Evolutionary conservation across 64 coral and sea anemone genomes (phyloP).

Genomic region (Actinia tenebrosa): DNA sequence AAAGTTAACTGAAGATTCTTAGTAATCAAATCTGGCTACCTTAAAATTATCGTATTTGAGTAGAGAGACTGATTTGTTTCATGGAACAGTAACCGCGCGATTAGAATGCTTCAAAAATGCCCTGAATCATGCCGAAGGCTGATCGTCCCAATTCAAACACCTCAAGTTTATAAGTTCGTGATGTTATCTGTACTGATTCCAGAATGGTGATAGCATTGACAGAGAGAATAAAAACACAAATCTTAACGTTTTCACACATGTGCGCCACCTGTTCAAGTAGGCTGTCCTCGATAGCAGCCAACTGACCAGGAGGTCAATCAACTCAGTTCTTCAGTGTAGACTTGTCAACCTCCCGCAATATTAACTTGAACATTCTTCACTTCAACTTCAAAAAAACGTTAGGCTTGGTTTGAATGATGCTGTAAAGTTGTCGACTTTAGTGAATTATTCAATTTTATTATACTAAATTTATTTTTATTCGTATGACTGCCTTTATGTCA

Average conservation of each 20-base stretch:
- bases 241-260: conserved; percentile 3
- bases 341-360: too few species aligned
- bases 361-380: background rate
- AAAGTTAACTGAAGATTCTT: too few species aligned
- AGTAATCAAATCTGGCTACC: too few species aligned
- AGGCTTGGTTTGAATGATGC: too few species aligned
- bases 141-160: background rate
- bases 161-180: background rate
- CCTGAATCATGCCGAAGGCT: background rate
- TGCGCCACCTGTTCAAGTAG: background rate
- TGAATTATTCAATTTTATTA: too few species aligned
- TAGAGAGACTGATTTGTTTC: too few species aligned
- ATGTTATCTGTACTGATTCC: background rate
- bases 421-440: too few species aligned
- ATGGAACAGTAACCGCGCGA: background rate
- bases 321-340: background rate
- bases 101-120: background rate
- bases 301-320: background rate
- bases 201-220: background rate
- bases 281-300: background rate
- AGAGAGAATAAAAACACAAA: background rate
- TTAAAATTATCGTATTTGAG: too few species aligned
- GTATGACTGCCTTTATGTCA: too few species aligned
- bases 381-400: too few species aligned
- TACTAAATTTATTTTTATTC: too few species aligned